phyloP scores from a whole-genome alignment of 2,113 vertebrate genomes.

The Anas platyrhynchos region DNA sequence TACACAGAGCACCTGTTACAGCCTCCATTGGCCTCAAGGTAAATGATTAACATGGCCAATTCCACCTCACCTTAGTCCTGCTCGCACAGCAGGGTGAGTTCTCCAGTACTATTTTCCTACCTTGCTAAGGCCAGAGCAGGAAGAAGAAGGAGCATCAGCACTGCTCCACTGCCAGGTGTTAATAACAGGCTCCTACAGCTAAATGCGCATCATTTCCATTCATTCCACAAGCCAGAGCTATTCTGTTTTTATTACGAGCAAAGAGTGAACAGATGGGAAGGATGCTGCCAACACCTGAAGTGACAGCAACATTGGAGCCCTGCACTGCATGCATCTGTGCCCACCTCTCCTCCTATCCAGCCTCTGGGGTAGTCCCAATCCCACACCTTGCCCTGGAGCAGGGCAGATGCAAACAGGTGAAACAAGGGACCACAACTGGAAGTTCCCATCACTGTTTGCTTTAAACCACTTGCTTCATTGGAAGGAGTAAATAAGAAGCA shows the following conservation, averaged over 20 bases:
- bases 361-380: neutral
- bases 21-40: neutral
- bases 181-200: neutral
- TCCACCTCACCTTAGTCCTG: neutral
- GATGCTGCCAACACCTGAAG: slow-evolving; percentile 14
- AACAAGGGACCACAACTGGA: neutral
- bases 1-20: neutral
- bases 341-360: neutral
- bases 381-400: neutral
- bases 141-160: neutral
- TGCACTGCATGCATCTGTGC: fast-evolving
- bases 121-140: neutral
- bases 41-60: slow-evolving; percentile 1
- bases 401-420: neutral
- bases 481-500: neutral
- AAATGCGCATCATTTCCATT: neutral
- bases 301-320: neutral
- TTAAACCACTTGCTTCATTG: neutral
- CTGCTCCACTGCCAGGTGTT: neutral
- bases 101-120: neutral
- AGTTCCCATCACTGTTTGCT: neutral
- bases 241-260: neutral
- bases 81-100: fast-evolving
- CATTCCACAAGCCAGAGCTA: neutral
- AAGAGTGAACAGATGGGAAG: neutral